These are phyloP conservation scores for Resseliella maxima DNA, from an alignment of 2,888 invertebrate species.

Conservation along the genomic window DNA sequence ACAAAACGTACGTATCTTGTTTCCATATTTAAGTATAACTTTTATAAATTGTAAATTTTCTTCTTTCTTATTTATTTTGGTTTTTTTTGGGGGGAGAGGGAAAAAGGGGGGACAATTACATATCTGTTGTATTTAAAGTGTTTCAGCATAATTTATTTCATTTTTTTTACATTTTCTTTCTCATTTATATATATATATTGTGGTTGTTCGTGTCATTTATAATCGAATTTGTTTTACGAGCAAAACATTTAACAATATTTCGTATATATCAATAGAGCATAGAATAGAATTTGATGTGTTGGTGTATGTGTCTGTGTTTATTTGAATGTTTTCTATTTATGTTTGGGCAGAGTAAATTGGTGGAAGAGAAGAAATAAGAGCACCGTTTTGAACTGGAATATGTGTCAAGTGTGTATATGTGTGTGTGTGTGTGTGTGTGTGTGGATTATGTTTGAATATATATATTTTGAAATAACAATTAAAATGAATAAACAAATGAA, in stretches of 20 bases:
- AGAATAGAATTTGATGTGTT: neutral
- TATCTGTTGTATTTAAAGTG: too few relatives aligned
- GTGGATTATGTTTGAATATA: neutral
- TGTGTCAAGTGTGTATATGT: neutral
- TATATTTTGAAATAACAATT: neutral
- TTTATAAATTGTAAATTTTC: neutral
- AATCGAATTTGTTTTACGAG: constrained; percentile 36
- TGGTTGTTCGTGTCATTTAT: neutral
- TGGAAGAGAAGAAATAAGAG: constrained; percentile 8
- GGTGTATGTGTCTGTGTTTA: neutral
- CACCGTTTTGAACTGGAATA: neutral
- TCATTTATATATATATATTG: neutral
- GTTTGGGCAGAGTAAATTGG: neutral
- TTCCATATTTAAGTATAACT: neutral
- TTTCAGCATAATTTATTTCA: neutral
- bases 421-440: neutral
- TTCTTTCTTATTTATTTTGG: neutral
- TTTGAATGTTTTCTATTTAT: too few relatives aligned
- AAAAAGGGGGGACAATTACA: too few relatives aligned
- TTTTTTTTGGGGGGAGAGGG: neutral
- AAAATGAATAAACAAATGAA: constrained; percentile 25
- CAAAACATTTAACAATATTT: constrained; percentile 48
- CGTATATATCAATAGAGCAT: neutral
- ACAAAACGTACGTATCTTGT: constrained; percentile 27
- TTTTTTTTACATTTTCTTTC: neutral